Percentiles rank a stretch among this genome's conserved stretches.
Conservation (phyloP, 1,140 invertebrate species). For the honey bee (Apis mellifera) region DNA sequence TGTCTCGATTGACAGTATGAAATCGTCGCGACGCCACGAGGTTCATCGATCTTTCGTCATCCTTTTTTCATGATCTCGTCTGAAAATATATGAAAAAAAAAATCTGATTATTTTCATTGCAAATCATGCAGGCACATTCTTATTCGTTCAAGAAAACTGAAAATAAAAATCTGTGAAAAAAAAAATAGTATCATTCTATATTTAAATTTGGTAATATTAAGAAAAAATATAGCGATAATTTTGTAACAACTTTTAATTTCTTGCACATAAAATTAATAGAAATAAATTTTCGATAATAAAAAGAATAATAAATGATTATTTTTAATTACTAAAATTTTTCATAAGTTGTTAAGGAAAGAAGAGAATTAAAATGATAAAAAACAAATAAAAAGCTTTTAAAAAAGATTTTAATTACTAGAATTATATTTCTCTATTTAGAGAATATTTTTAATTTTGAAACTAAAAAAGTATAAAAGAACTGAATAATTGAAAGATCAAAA, state of each 20-base stretch:
- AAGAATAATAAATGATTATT: neutral
- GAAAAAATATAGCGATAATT: neutral
- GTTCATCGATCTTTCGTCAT: slow-evolving; percentile 55
- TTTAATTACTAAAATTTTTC: neutral
- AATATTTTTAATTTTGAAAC: neutral
- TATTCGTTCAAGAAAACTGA: neutral
- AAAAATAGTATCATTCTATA: neutral
- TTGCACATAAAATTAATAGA: neutral
- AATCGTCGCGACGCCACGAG: slow-evolving; percentile 1
- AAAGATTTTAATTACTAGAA: neutral
- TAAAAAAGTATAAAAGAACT: neutral
- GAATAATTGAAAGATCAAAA: neutral
- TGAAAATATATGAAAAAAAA: neutral
- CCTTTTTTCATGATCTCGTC: neutral
- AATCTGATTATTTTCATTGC: neutral
- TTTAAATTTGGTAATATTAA: neutral
- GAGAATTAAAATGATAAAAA: neutral
- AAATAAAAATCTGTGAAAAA: neutral
- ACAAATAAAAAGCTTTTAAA: neutral
- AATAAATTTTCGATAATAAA: neutral
- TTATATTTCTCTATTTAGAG: neutral
- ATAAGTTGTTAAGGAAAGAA: neutral
- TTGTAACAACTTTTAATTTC: neutral
- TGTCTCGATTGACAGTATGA: slow-evolving; percentile 19
- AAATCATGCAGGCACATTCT: neutral